Base-by-base conservation (phyloP, 2,113 vertebrate genomes). In the Pyxicephalus adspersus region DNA sequence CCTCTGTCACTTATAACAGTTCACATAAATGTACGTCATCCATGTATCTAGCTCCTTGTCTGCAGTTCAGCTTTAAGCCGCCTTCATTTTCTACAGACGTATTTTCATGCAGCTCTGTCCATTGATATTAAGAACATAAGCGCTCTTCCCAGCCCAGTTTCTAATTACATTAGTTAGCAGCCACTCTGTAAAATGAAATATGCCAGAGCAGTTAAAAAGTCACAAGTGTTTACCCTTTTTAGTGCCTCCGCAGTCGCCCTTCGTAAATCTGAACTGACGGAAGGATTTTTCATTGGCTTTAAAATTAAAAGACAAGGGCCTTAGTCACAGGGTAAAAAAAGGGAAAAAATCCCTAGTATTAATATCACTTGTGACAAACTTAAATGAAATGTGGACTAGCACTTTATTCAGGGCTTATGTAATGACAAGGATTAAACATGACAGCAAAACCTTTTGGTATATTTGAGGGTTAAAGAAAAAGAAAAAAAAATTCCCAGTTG, bases 381-480 rank as follows among this genome's bases (percentile, higher is more conserved):
- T 82, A 84, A 54, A 64, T 61, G 5, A 11, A 29, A 28, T 29
- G 77, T 76, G 38, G 60, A 72, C 34, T 25, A 66, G 81, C 79
- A 85, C 76, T 83, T 31, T 15, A 81, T 60, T 76, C 81, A 5
- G 28, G 76, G 38, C 68, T 84, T 25, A 57, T 85, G 16, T 2
- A 0, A 0, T 67, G 82, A 77, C 6, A 67, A 9, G 55, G 29
- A 18, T 4, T 34, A 15, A 83, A 66, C 18, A 19, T 75, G 83
- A 77, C 77, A 85, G 85, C 64, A 70, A n/a, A 80, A 80, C 51
- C 84, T 80, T 68, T 45, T 2, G 86, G 91, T 65, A 84, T 81
- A 68, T 51, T 22, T 22, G 66, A 88, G 90, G 92, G 93, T 94
- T 92, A 94, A 64, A 72, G 19, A 38, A 54, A 34, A 86, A 82